These are phyloP conservation scores for Eilema sororculum DNA, from an alignment of 2,888 invertebrate species.

Conservation along the genomic window DNA sequence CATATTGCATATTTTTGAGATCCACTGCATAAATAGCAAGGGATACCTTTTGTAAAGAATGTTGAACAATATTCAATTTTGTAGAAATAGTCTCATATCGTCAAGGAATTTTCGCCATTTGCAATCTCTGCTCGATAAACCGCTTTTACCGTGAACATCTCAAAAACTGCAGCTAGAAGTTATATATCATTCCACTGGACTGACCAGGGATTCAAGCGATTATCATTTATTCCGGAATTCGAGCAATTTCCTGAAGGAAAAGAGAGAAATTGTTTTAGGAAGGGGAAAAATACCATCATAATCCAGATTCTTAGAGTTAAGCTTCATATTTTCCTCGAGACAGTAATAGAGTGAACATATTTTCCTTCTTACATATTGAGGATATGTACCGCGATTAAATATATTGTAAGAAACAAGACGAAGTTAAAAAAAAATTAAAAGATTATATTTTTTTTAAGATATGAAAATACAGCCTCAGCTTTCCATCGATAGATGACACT, in stretches of 20 bases:
- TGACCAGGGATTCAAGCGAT: neutral
- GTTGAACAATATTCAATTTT: neutral
- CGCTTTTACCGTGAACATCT: neutral
- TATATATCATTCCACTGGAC: neutral
- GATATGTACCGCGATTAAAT: neutral
- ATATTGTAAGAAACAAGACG: neutral
- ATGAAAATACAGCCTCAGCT: too few species aligned
- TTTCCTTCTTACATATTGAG: neutral
- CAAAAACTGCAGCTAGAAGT: neutral
- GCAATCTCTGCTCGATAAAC: neutral
- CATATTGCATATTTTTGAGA: neutral
- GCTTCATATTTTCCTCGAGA: neutral
- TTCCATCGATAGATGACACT: too few species aligned
- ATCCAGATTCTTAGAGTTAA: neutral
- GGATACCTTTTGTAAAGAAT: neutral
- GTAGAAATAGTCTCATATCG: neutral
- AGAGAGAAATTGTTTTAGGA: neutral
- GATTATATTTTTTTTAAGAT: too few species aligned
- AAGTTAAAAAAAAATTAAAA: neutral
- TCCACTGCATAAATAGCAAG: neutral
- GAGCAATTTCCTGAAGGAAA: too few species aligned
- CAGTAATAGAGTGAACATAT: neutral
- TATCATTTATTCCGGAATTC: neutral
- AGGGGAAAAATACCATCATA: neutral
- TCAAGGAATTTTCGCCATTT: neutral